Conservation (phyloP, 1,140 invertebrate genomes). For the Daktulosphaira vitifoliae region DNA sequence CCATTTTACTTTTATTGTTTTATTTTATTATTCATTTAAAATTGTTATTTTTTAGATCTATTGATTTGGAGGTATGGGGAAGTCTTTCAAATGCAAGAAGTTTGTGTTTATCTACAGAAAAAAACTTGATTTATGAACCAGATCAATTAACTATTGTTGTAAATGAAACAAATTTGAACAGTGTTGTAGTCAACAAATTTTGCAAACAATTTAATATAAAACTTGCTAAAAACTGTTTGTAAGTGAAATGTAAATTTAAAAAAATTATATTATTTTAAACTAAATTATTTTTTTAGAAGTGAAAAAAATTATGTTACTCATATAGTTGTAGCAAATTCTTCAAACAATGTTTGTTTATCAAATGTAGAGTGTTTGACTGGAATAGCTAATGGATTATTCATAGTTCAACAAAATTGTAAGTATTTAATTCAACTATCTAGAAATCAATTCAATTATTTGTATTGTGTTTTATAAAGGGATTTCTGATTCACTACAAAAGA, state of each 20-base stretch:
- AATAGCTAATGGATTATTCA: slow-evolving; percentile 22
- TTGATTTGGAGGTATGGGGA: not conserved
- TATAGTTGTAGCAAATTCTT: not conserved
- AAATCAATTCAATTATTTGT: not conserved
- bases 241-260: not conserved
- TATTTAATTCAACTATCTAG: too few relatives aligned
- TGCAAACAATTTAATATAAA: slow-evolving; percentile 20
- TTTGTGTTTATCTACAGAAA: too few relatives aligned
- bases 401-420: slow-evolving; percentile 16
- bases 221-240: not conserved
- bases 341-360: slow-evolving; percentile 5
- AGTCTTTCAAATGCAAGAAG: too few relatives aligned
- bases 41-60: not conserved
- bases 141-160: not conserved
- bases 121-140: not conserved
- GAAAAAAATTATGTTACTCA: too few relatives aligned
- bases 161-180: not conserved
- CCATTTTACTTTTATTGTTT: too few relatives aligned
- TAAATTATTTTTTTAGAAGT: not conserved
- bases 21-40: too few relatives aligned
- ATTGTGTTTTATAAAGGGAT: slow-evolving; percentile 14
- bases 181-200: not conserved
- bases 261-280: not conserved
- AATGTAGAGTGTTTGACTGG: slow-evolving; percentile 11
- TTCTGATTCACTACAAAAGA: not conserved